Conservation (phyloP, 2,113 vertebrate species). For the Takifugu bimaculatus region DNA sequence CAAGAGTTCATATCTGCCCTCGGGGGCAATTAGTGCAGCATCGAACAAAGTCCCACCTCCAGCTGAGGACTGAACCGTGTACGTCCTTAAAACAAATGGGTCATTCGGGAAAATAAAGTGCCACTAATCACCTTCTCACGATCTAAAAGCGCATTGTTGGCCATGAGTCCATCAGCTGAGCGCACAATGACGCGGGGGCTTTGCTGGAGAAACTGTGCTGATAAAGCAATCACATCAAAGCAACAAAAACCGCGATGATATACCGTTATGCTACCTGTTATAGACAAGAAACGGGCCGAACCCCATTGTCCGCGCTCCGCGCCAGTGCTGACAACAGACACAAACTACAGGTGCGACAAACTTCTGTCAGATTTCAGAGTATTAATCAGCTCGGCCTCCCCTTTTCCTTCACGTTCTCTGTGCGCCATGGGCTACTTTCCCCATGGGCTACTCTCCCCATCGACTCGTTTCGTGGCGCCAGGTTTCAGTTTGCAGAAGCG, state of each 20-base stretch:
- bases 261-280: too few relatives aligned
- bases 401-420: too few relatives aligned
- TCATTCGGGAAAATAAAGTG: slow-evolving; percentile 54
- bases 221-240: too few relatives aligned
- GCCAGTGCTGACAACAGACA: too few relatives aligned
- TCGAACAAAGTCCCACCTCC: slow-evolving; percentile 42
- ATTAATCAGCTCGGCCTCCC: too few relatives aligned
- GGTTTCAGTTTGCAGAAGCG: neutral
- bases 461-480: neutral
- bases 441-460: neutral
- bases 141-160: slow-evolving; percentile 22
- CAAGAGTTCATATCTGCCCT: slow-evolving; percentile 43
- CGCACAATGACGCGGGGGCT: slow-evolving; percentile 2
- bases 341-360: neutral
- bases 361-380: too few relatives aligned
- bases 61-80: slow-evolving; percentile 59
- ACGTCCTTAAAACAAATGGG: slow-evolving; percentile 57
- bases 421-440: neutral
- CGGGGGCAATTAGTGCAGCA: slow-evolving; percentile 53
- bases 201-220: too few relatives aligned
- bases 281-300: too few relatives aligned
- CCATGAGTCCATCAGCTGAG: slow-evolving; percentile 31
- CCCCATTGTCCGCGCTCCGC: too few relatives aligned
- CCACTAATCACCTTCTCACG: slow-evolving; percentile 48
- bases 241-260: too few relatives aligned